A percentile compares a stretch with the other conserved stretches of the same genome.
These are phyloP conservation scores for Frieseomelitta varia DNA, from an alignment of 1,140 invertebrate genomes.

Conservation along the genomic window DNA sequence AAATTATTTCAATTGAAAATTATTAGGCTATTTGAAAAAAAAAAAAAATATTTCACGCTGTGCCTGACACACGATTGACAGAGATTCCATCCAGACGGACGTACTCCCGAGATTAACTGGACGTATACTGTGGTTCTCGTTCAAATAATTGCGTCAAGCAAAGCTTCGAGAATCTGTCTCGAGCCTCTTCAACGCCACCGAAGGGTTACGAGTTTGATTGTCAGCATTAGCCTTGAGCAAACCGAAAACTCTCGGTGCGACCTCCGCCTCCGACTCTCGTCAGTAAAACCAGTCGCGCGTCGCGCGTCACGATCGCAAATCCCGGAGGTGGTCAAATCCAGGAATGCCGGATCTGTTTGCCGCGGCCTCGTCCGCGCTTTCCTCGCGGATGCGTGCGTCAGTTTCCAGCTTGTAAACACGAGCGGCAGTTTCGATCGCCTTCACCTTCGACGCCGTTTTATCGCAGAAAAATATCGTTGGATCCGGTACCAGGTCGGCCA, in stretches of 20 bases:
- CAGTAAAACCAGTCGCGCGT: not conserved
- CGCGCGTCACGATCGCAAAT: conserved; percentile 42
- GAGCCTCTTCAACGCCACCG: not conserved
- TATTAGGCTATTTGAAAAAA: too few relatives aligned
- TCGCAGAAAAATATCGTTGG: conserved; percentile 31
- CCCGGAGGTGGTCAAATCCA: conserved; percentile 49
- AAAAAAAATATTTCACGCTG: too few relatives aligned
- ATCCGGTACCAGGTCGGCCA: conserved; percentile 35
- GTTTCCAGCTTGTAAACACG: conserved; percentile 38
- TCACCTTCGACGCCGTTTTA: conserved; percentile 44
- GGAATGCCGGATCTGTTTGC: conserved; percentile 61
- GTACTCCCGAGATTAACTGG: too few relatives aligned
- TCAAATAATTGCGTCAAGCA: too few relatives aligned
- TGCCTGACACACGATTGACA: too few relatives aligned
- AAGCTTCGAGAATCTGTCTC: too few relatives aligned
- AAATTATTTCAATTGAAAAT: too few relatives aligned
- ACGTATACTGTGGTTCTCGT: too few relatives aligned
- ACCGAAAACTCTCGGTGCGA: not conserved
- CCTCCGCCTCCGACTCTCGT: conserved; percentile 51
- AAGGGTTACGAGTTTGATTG: not conserved
- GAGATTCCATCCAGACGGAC: too few relatives aligned
- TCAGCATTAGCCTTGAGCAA: not conserved
- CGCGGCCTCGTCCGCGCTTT: conserved; percentile 47
- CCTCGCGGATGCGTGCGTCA: conserved; percentile 36
- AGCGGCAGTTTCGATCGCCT: conserved; percentile 50